A percentile compares a stretch with the other conserved stretches of the same genome.
These are phyloP conservation scores for Drosophila greeni DNA, from an alignment of 2,888 invertebrate species.

Conservation along the genomic window DNA sequence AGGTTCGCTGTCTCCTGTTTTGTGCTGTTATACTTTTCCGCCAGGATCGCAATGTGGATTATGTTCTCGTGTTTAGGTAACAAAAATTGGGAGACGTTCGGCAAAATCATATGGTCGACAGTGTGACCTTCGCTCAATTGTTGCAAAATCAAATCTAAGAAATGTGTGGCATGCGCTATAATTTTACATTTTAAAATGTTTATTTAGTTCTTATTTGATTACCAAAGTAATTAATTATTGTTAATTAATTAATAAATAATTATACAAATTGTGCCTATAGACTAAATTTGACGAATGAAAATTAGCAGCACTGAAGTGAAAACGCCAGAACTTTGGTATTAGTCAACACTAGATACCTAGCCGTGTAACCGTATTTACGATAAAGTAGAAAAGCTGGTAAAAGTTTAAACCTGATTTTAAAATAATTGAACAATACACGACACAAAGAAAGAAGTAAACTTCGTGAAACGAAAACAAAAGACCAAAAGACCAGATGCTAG, in stretches of 20 bases:
- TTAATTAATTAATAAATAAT: no score
- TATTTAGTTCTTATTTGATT: not conserved
- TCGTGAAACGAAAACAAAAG: no score
- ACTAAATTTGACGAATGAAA: not conserved
- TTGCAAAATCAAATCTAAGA: not conserved
- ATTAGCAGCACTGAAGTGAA: not conserved
- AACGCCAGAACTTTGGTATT: not conserved
- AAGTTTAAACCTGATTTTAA: not conserved
- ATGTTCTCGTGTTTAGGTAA: conserved; percentile 50
- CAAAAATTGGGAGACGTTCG: conserved; percentile 41
- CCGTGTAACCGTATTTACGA: not conserved
- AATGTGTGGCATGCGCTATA: no score
- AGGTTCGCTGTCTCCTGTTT: not conserved
- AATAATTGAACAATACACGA: not conserved
- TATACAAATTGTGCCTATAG: not conserved
- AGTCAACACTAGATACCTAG: not conserved
- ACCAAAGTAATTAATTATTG: no score
- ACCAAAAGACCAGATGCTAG: no score
- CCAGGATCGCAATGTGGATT: not conserved
- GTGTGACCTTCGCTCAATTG: not conserved
- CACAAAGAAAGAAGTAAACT: not conserved
- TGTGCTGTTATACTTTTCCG: not conserved
- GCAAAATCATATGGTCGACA: conserved; percentile 29
- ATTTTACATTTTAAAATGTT: not conserved
- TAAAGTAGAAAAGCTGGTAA: no score